These are phyloP conservation scores for Trididemnum clinides DNA, from an alignment of 23 tunicate genomes.

Conservation along the genomic window DNA sequence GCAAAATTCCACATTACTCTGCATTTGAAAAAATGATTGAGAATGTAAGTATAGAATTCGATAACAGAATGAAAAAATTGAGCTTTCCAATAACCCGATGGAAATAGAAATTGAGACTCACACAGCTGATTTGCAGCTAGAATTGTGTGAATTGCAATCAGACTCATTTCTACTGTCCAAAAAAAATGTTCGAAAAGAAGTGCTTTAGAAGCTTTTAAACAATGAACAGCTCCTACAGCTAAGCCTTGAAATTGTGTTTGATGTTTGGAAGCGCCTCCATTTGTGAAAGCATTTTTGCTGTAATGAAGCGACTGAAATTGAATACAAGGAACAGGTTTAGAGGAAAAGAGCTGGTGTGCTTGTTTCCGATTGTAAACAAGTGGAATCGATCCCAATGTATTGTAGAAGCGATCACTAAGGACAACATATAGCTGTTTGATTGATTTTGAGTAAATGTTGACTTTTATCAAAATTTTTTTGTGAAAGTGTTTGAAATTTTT, in stretches of 20 bases:
- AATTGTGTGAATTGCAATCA: neutral
- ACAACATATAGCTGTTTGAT: neutral
- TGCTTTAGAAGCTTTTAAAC: neutral
- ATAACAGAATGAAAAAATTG: neutral
- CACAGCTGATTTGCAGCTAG: neutral
- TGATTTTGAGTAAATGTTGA: no score
- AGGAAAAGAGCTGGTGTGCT: neutral
- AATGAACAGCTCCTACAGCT: neutral
- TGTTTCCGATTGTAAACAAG: neutral
- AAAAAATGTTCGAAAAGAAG: neutral
- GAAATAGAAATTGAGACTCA: no score
- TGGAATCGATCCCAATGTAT: neutral
- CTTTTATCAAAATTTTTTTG: no score
- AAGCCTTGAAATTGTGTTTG: no score
- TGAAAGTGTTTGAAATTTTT: neutral
- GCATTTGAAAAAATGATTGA: neutral
- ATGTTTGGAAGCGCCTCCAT: neutral
- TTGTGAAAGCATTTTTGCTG: neutral
- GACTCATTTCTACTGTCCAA: neutral
- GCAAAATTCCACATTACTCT: neutral
- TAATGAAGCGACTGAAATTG: neutral
- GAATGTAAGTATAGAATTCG: neutral
- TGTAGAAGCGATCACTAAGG: neutral
- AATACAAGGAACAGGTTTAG: neutral
- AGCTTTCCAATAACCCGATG: neutral